Conservation (phyloP, 2,797 vertebrate species). For the Picus viridis region DNA sequence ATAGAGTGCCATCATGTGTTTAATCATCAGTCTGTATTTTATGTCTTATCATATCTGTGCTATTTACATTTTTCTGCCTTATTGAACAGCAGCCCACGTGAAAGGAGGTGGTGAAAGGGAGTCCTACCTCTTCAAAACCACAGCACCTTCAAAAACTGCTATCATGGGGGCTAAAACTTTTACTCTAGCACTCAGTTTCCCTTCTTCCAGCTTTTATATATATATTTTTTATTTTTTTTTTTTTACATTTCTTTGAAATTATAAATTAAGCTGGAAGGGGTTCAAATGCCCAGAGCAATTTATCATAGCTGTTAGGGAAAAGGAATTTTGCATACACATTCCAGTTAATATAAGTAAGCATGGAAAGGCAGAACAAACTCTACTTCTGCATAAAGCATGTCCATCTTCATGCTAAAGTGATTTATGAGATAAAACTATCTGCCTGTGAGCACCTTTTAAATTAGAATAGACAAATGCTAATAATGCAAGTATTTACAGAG, state of each 20-base stretch:
- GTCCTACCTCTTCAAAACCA: neutral
- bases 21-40: neutral
- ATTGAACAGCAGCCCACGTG: neutral
- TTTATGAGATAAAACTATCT: neutral
- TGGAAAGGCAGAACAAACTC: neutral
- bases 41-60: neutral
- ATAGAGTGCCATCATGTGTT: neutral
- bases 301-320: neutral
- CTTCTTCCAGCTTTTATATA: neutral
- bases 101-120: neutral
- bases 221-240: too few species aligned
- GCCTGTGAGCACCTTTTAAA: neutral
- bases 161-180: neutral
- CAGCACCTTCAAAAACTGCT: neutral
- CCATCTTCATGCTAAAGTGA: neutral
- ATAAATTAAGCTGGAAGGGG: neutral
- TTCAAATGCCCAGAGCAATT: neutral
- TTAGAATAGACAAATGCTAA: neutral
- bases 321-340: neutral
- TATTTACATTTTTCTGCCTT: neutral
- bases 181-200: neutral
- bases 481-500: neutral
- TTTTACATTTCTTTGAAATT: conserved; percentile 1
- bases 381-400: neutral
- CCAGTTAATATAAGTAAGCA: conserved; percentile 2